Percentiles rank a stretch among this genome's conserved stretches.
Evolutionary conservation across 2,888 invertebrate species (phyloP).

Genomic region (Polymixis flavicincta): DNA sequence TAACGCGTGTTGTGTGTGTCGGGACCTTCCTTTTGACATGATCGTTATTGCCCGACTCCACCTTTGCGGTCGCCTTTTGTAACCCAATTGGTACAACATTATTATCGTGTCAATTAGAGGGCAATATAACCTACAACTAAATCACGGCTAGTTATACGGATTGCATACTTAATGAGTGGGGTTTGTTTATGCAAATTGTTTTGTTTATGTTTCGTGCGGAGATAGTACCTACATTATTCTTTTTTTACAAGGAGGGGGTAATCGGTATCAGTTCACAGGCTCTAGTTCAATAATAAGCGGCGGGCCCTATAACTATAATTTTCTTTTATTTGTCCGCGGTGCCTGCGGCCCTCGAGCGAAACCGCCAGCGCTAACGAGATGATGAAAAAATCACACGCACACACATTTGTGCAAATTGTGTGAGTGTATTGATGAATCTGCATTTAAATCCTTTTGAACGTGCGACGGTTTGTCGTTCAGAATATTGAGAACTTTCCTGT

Average conservation of each 20-base stretch:
- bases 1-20: slow-evolving; percentile 89
- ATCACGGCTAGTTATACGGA: slow-evolving; percentile 82
- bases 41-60: slow-evolving; percentile 87
- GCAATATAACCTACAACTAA: slow-evolving; percentile 84
- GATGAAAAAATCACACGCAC: slow-evolving; percentile 80
- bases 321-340: slow-evolving; percentile 85
- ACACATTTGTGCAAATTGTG: slow-evolving; percentile 79
- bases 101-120: slow-evolving; percentile 89
- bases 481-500: slow-evolving; percentile 53
- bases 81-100: slow-evolving; percentile 86
- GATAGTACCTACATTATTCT: slow-evolving; percentile 73
- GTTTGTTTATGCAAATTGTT: slow-evolving; percentile 78
- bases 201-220: slow-evolving; percentile 63
- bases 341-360: slow-evolving; percentile 79
- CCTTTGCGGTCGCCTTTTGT: slow-evolving; percentile 89
- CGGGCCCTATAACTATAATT: slow-evolving; percentile 88
- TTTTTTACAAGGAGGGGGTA: slow-evolving; percentile 81
- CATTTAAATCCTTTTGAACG: slow-evolving; percentile 69
- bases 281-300: slow-evolving; percentile 89
- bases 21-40: slow-evolving; percentile 90
- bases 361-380: slow-evolving; percentile 86
- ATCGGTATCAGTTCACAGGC: slow-evolving; percentile 84
- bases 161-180: slow-evolving; percentile 70
- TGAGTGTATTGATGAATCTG: slow-evolving; percentile 79
- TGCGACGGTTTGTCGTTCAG: slow-evolving; percentile 17